phyloP scores from a whole-genome alignment of 2,888 invertebrate species.

The Lithosia quadra region DNA sequence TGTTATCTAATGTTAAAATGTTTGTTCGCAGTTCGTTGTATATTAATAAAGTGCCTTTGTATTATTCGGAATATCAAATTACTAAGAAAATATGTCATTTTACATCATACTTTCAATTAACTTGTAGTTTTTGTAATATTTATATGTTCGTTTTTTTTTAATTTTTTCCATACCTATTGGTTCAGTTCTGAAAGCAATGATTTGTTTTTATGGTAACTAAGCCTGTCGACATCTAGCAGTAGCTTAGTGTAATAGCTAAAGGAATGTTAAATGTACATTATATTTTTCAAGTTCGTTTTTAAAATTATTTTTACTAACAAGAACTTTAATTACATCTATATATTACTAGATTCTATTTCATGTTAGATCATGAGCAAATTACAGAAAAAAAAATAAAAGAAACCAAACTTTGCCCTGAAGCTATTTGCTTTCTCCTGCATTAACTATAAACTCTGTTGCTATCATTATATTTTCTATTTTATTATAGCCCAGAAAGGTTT shows the following conservation, averaged over 20 bases:
- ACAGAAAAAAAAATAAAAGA: too few species aligned
- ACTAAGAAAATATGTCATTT: not conserved
- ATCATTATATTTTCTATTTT: not conserved
- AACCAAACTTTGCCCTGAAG: too few species aligned
- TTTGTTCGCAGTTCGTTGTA: not conserved
- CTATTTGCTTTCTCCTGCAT: not conserved
- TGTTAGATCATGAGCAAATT: too few species aligned
- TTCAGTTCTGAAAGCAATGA: not conserved
- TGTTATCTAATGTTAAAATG: not conserved
- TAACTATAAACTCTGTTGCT: not conserved
- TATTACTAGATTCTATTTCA: too few species aligned
- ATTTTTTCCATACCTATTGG: not conserved
- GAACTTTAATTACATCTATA: too few species aligned
- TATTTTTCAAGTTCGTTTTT: not conserved
- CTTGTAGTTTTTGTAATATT: not conserved
- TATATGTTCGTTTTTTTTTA: not conserved
- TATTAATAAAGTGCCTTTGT: not conserved
- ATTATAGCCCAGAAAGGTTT: not conserved
- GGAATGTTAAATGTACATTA: too few species aligned
- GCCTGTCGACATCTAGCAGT: too few species aligned
- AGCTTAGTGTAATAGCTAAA: too few species aligned
- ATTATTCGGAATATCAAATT: not conserved
- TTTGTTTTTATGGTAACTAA: not conserved
- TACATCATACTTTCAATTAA: not conserved
- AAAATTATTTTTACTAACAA: not conserved